Evolutionary conservation across 64 coral and sea anemone species (phyloP).

Genomic region (Cladopsammia gracilis): DNA sequence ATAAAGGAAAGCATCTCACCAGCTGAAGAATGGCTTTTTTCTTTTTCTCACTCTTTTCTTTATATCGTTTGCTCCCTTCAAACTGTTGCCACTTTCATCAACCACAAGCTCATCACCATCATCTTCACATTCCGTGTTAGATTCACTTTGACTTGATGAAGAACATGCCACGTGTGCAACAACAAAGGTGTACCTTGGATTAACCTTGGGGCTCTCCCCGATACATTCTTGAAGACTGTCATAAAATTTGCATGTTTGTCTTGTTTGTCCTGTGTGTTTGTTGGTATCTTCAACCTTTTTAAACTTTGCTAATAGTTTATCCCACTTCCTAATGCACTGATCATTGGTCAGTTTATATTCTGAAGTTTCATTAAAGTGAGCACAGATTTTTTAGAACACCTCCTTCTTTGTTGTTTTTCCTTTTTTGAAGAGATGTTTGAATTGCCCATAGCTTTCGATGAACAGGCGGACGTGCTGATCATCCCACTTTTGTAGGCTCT

Average conservation of each 20-base stretch:
- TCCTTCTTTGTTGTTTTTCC: not conserved
- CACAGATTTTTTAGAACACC: slow-evolving; percentile 3
- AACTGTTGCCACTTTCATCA: slow-evolving; percentile 1
- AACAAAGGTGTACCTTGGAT: slow-evolving; percentile 11
- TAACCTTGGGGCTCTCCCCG: slow-evolving; percentile 6
- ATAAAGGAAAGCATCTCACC: slow-evolving; percentile 53
- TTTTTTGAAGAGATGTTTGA: not conserved
- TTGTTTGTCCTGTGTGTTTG: not conserved
- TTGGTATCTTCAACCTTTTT: not conserved
- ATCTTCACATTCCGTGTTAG: too few species aligned
- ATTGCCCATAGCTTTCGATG: not conserved
- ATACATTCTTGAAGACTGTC: slow-evolving; percentile 21
- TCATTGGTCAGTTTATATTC: not conserved
- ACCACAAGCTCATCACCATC: too few species aligned
- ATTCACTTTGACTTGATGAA: slow-evolving; percentile 4
- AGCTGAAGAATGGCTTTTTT: slow-evolving; percentile 44
- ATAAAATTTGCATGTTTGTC: slow-evolving; percentile 22
- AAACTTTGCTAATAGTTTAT: slow-evolving; percentile 14
- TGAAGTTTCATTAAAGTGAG: slow-evolving; percentile 5
- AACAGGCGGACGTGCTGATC: not conserved
- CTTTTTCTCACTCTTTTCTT: slow-evolving; percentile 29
- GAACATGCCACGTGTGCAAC: not conserved
- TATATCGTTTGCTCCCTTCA: not conserved
- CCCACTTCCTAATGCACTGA: not conserved
- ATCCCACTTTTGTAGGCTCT: slow-evolving; percentile 10